Evolutionary conservation across 2,113 vertebrate genomes (phyloP).

Genomic region (Macrotis lagotis): DNA sequence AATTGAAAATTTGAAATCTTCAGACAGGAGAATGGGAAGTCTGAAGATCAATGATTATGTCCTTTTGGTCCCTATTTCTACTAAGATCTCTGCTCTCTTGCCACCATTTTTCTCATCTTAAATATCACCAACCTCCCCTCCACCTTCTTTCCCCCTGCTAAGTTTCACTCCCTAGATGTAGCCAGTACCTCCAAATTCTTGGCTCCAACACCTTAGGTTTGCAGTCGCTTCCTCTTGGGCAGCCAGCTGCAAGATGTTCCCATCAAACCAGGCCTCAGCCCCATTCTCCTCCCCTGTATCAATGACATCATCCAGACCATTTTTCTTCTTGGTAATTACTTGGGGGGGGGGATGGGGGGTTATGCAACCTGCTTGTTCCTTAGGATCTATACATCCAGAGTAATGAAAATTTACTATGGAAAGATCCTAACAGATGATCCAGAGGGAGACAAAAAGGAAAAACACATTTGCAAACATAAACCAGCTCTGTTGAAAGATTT

Average conservation of each 20-base stretch:
- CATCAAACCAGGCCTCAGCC: constrained; percentile 22
- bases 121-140: neutral
- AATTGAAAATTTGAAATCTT: neutral
- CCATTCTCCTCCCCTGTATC: constrained; percentile 39
- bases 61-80: neutral
- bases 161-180: neutral
- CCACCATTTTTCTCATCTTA: constrained; percentile 2
- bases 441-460: constrained; percentile 47
- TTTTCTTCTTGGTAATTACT: constrained; percentile 62
- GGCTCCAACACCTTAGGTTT: constrained; percentile 53
- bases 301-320: constrained; percentile 58
- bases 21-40: neutral
- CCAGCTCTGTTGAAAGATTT: constrained; percentile 27
- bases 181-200: constrained; percentile 42
- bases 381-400: constrained; percentile 46
- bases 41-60: neutral
- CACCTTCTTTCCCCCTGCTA: neutral
- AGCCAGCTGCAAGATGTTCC: constrained; percentile 48
- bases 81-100: neutral
- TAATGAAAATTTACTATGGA: constrained; percentile 66
- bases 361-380: constrained; percentile 57
- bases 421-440: constrained; percentile 37
- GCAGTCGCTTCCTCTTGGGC: constrained; percentile 69
- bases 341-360: constrained; percentile 44
- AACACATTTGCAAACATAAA: constrained; percentile 31